phyloP scores from a whole-genome alignment of 2,113 vertebrate genomes.

The Asarcornis scutulata region DNA sequence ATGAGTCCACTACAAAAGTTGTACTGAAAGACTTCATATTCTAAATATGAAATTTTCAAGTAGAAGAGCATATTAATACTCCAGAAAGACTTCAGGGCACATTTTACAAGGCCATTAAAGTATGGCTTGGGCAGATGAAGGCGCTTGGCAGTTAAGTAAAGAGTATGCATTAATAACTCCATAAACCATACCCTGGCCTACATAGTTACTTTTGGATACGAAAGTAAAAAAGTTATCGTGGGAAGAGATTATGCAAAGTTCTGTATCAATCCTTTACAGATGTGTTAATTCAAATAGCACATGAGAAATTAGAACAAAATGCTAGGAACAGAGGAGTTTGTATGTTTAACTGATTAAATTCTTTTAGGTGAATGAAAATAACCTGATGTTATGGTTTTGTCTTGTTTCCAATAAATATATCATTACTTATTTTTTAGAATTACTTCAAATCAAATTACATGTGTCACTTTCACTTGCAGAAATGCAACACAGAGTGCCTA shows the following conservation, averaged over 20 bases:
- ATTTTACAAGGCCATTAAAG: constrained; percentile 30
- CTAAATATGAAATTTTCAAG: constrained; percentile 4
- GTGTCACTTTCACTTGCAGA: neutral
- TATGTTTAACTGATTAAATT: neutral
- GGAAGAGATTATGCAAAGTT: neutral
- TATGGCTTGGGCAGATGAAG: neutral
- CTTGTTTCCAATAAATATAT: neutral
- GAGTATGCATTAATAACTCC: neutral
- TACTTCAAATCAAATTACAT: neutral
- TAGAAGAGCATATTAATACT: neutral
- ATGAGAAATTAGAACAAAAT: neutral
- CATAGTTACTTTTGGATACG: neutral
- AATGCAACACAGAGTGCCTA: neutral
- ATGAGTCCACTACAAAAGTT: neutral
- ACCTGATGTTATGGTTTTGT: neutral
- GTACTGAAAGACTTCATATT: neutral
- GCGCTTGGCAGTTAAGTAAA: neutral
- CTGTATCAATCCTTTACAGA: neutral
- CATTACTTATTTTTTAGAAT: neutral
- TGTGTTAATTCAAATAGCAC: neutral
- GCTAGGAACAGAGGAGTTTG: no score
- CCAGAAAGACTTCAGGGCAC: neutral
- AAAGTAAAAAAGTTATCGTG: neutral
- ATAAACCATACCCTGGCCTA: neutral
- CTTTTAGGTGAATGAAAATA: neutral